A percentile compares a stretch with the other conserved stretches of the same genome.
phyloP scores from a whole-genome alignment of 2,113 vertebrate species.

The Perognathus longimembris region DNA sequence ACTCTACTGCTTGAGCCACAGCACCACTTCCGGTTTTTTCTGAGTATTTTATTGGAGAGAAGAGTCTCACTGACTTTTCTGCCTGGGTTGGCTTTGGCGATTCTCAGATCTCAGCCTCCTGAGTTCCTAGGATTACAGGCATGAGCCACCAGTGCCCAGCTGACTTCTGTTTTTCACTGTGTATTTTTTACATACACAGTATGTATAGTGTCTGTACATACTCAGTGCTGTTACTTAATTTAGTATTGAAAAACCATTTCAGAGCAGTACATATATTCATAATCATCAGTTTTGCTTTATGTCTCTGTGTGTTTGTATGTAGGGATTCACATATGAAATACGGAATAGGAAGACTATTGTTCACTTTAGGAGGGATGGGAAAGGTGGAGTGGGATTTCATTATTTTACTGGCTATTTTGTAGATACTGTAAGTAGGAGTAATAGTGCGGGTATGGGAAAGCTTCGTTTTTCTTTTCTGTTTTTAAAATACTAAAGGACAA shows the following conservation, averaged over 20 bases:
- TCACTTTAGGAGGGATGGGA: background rate
- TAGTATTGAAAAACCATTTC: background rate
- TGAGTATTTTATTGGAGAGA: background rate
- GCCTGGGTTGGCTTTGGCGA: no score
- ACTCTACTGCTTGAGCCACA: no score
- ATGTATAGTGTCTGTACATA: background rate
- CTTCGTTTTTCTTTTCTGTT: background rate
- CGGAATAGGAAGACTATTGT: background rate
- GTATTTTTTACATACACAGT: no score
- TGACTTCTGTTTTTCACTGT: background rate
- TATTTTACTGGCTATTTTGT: background rate
- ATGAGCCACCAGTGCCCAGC: background rate
- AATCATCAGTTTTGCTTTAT: conserved; percentile 12
- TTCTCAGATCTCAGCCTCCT: no score
- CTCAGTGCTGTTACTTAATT: background rate
- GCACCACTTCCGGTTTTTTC: no score
- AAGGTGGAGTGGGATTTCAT: background rate
- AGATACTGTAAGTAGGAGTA: background rate
- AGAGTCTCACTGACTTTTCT: background rate
- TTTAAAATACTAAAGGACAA: background rate
- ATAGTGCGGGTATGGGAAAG: conserved; percentile 13
- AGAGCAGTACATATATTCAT: background rate
- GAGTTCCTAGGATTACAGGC: no score
- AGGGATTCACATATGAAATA: background rate
- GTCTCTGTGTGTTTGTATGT: background rate